Base-by-base conservation (phyloP, 1,140 invertebrate species). In the Ridgeia piscesae region DNA sequence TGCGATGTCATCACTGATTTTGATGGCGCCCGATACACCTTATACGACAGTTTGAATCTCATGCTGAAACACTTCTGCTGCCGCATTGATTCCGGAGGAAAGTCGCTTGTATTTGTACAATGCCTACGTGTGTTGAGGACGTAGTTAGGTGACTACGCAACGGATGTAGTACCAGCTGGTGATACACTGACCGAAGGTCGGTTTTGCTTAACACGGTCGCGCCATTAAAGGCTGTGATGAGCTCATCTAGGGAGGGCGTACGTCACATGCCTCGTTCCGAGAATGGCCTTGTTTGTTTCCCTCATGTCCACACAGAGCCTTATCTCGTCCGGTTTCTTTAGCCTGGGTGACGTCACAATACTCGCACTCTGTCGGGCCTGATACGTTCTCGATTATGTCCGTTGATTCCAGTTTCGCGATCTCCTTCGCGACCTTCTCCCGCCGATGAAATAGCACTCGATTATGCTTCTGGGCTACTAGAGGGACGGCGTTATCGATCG, bases 321-420 rank as follows among this genome's bases (percentile, higher is more conserved):
- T 34, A 94, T 93, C 34, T 94, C 92, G 91, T 88, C 91, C n/a
- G 33, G 27, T 34, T 89, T 58, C 35, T 93, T 93, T 48, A 93
- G 94, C 34, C 48, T 91, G 42, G 91, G 33, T 35, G 89, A n/a
- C 11, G 89, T 90, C 35, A 90, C 89, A 27, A 94, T 91, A 27
- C 94, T 93, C 93, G 94, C 93, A 94, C 31, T 93, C 92, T 89
- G 92, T 94, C 33, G 94, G 94, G 31, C 92, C 93, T 33, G 91
- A 91, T 21, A 94, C 94, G 34, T 48, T 91, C 88, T 94, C 94
- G 91, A 94, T 93, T 42, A 94, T 90, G 92, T 93, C 91, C 42
- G 92, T n/a, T 90, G 93, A 50, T 42, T 89, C 89, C 42, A 93
- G 34, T 48, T 58, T 77, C 33, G 92, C 34, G 27, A 92, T n/a